These are phyloP conservation scores for Eupelmus urozonus DNA, from an alignment of 2,888 invertebrate species.

Conservation along the genomic window DNA sequence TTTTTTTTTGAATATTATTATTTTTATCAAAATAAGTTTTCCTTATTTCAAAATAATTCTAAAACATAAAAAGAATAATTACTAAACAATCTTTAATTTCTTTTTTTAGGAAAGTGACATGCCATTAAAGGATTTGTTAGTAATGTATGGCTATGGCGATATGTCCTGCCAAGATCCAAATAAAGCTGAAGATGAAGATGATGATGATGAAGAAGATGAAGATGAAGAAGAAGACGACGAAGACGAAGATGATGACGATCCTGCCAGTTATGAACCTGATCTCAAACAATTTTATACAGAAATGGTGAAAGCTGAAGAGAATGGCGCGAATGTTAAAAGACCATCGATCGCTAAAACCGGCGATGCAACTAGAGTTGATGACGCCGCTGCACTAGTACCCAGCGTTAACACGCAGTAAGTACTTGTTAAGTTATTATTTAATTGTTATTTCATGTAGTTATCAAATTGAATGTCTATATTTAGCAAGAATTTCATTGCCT, in stretches of 20 bases:
- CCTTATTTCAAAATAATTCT: too few species aligned
- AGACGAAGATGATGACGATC: constrained; percentile 74
- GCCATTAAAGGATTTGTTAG: constrained; percentile 95
- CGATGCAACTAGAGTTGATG: constrained; percentile 41
- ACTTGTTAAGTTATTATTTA: not conserved
- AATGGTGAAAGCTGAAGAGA: constrained; percentile 69
- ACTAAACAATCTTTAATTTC: not conserved
- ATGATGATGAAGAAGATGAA: constrained; percentile 72
- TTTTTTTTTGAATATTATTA: too few species aligned
- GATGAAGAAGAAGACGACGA: constrained; percentile 75
- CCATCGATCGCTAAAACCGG: constrained; percentile 49
- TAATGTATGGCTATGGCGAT: constrained; percentile 89
- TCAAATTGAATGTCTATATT: too few species aligned
- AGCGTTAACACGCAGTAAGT: constrained; percentile 46
- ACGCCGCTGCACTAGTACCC: constrained; percentile 9
- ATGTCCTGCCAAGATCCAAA: constrained; percentile 73
- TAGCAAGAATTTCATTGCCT: too few species aligned
- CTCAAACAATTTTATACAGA: constrained; percentile 75
- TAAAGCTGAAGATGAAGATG: constrained; percentile 69
- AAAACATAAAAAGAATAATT: too few species aligned
- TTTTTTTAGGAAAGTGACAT: constrained; percentile 93
- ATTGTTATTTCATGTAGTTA: not conserved
- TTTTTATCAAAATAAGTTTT: too few species aligned
- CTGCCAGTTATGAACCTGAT: constrained; percentile 68
- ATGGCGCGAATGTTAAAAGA: constrained; percentile 43